Base-by-base conservation (phyloP, 2,888 invertebrate species). In the Polylopha cassiicola region DNA sequence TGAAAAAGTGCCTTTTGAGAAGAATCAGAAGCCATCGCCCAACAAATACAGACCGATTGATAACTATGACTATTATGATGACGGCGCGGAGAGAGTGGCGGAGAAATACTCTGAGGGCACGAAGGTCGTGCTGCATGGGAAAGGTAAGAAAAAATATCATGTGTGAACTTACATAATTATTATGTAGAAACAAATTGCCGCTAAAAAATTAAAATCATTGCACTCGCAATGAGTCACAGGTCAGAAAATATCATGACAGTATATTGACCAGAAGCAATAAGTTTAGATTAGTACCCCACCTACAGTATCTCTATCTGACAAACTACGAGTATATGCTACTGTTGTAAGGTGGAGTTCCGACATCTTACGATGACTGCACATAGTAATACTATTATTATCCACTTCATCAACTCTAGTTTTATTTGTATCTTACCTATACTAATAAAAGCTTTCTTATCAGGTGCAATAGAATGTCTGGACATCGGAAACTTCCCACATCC, bases 401-500 rank as follows among this genome's bases (percentile, higher is more conserved):
- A 16, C 6, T 2, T 28, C 3, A 28, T 3, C 7, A 14, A 8
- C 9, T 17, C 16, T 17, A 16, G n/a, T 4, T 7, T 16, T 17
- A n/a, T 15, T 13, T 28, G 14, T 6, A 24, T 6, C 10, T 8
- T 3, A 24, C 7, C 3, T 6, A 2, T n/a, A 8, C 5, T 16
- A 14, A 7, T 15, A 7, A 15, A 22, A 9, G 37, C 26, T 33
- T 27, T 47, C 46, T 37, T 23, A 26, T 4, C 89, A 67, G 94
- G 93, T 16, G 88, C 89, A 36, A 92, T 97, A 52, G 91, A 93
- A 53, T 97, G 97, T 65, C 77, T 94, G 41, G 95, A 96, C 71
- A 92, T 94, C 55, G 97, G 97, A 21, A 95, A 94, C 71, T 97
- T 95, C 78, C 93, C 95, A 0, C 96, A 97, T 81, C 97, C 97